phyloP scores from a whole-genome alignment of 2,113 vertebrate genomes.

The Pycnonotus jocosus region DNA sequence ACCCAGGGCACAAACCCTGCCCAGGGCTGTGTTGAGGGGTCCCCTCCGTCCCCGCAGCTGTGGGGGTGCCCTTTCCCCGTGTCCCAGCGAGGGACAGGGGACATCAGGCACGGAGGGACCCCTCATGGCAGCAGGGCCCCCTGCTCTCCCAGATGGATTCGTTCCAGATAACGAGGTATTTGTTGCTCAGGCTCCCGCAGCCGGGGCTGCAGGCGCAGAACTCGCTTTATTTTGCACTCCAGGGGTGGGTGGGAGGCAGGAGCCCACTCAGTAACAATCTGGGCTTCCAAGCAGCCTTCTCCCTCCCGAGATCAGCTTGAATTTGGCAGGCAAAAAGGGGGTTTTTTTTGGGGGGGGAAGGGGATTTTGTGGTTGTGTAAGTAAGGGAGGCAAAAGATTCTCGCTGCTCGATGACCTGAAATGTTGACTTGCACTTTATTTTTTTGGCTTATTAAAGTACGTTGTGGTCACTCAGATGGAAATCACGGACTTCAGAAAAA shows the following conservation, averaged over 20 bases:
- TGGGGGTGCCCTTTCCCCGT: background rate
- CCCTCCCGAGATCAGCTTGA: background rate
- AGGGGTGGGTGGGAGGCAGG: slow-evolving; percentile 1
- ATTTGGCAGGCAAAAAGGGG: background rate
- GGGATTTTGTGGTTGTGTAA: background rate
- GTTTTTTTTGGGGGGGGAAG: fast-evolving
- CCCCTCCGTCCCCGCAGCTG: background rate
- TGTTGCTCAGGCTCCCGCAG: slow-evolving; percentile 10
- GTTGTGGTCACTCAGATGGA: background rate
- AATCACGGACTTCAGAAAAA: slow-evolving; percentile 27
- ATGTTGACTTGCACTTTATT: background rate
- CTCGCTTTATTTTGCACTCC: background rate
- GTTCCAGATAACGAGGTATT: slow-evolving; percentile 77
- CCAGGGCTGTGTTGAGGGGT: background rate
- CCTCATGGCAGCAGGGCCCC: slow-evolving; percentile 34
- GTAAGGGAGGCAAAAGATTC: background rate
- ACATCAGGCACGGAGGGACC: background rate
- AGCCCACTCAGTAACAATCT: background rate
- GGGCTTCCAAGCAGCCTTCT: background rate
- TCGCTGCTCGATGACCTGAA: background rate
- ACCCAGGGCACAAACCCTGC: background rate
- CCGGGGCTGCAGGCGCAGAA: background rate
- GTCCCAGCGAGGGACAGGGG: background rate
- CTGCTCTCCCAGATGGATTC: slow-evolving; percentile 58
- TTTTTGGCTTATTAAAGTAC: background rate